A percentile compares a stretch with the other conserved stretches of the same genome.
Conservation (phyloP, 2,797 vertebrate species). For the Gila robusta region DNA sequence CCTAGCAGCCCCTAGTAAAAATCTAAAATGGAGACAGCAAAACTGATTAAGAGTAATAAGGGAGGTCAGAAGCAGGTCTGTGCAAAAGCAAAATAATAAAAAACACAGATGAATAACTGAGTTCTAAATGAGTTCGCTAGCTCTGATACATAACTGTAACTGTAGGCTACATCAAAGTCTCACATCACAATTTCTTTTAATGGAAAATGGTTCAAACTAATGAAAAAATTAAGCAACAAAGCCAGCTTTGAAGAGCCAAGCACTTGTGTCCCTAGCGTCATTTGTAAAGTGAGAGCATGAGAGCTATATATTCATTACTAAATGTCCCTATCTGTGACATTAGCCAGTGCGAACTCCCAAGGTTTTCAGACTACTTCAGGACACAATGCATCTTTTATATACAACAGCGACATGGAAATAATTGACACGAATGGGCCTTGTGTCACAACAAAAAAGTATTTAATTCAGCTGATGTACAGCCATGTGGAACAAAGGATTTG, state of each 20-base stretch:
- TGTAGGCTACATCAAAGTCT: not conserved
- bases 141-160: not conserved
- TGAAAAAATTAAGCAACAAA: not conserved
- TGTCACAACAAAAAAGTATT: not conserved
- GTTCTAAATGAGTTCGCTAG: too few relatives aligned
- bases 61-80: not conserved
- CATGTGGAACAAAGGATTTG: not conserved
- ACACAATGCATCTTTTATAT: not conserved
- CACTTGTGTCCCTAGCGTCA: not conserved
- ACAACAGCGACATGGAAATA: not conserved
- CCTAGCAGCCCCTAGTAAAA: not conserved
- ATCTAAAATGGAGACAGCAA: not conserved
- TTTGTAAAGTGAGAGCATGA: not conserved
- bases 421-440: not conserved
- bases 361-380: not conserved
- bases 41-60: not conserved
- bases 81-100: not conserved
- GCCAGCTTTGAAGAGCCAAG: conserved; percentile 6
- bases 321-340: not conserved
- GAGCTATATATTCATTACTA: not conserved
- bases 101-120: not conserved
- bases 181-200: not conserved
- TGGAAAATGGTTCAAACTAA: not conserved
- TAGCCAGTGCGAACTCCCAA: not conserved
- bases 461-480: not conserved